These are phyloP conservation scores for Ceratosolen fusciceps DNA, from an alignment of 1,140 invertebrate species.

Conservation along the genomic window DNA sequence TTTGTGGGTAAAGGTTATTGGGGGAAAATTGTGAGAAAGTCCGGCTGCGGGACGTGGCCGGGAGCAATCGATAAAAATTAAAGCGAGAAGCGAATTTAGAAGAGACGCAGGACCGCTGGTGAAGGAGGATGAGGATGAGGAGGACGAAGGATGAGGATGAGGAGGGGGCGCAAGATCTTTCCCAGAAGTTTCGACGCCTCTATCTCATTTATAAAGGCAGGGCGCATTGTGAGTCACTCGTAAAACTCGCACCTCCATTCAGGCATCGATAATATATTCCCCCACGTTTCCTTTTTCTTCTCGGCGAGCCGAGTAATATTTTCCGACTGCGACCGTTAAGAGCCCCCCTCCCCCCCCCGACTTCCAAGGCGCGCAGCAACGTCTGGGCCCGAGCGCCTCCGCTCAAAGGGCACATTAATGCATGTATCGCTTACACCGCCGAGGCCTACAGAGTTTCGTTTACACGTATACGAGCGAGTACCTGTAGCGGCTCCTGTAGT, in stretches of 20 bases:
- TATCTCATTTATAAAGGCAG: constrained; percentile 43
- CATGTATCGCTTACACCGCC: constrained; percentile 53
- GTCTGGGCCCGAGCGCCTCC: constrained; percentile 1
- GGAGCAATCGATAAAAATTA: constrained; percentile 45
- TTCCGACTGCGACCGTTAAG: constrained; percentile 26
- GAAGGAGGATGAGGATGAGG: not conserved
- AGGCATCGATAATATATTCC: constrained; percentile 54
- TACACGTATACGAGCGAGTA: constrained; percentile 33
- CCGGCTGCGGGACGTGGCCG: no score
- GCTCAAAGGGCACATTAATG: constrained; percentile 26
- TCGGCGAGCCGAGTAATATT: constrained; percentile 45
- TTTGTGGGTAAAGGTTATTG: no score
- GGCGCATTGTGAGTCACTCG: constrained; percentile 53
- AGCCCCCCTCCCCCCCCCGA: constrained; percentile 1
- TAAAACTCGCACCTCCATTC: constrained; percentile 62
- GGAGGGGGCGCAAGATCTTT: constrained; percentile 5
- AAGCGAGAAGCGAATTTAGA: no score
- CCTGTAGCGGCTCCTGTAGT: no score
- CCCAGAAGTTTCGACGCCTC: constrained; percentile 29
- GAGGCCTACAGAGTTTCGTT: constrained; percentile 56
- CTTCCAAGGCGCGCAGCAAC: constrained; percentile 37
- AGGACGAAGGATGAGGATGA: not conserved
- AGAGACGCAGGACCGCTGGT: no score
- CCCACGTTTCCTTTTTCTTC: constrained; percentile 53
- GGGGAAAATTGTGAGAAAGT: not conserved